A percentile compares a stretch with the other conserved stretches of the same genome.
Conservation (phyloP, 2,113 vertebrate genomes). For the Xenopus borealis region DNA sequence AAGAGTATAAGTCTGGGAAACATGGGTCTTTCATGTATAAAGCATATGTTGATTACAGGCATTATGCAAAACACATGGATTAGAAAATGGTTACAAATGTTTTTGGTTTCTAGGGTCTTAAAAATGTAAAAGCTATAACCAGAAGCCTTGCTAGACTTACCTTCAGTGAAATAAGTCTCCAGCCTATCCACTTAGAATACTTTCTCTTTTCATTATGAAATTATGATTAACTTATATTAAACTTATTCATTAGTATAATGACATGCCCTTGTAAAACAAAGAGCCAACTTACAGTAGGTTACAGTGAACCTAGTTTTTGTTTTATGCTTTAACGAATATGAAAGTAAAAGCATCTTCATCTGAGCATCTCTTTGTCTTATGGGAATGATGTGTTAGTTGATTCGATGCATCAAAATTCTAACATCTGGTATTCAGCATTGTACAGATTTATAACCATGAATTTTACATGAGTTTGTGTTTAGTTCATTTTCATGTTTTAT, state of each 20-base stretch:
- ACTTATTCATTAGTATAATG: background rate
- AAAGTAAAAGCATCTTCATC: conserved; percentile 7
- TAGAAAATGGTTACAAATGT: too few relatives aligned
- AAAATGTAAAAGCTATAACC: too few relatives aligned
- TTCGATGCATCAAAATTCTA: conserved; percentile 35
- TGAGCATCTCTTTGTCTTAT: conserved; percentile 15
- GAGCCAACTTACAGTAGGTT: background rate
- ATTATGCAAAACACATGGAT: too few relatives aligned
- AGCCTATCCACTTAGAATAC: too few relatives aligned
- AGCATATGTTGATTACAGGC: too few relatives aligned
- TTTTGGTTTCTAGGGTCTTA: too few relatives aligned
- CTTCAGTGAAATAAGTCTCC: too few relatives aligned
- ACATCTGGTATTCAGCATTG: conserved; percentile 28
- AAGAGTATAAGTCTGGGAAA: too few relatives aligned
- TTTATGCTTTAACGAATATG: conserved; percentile 27
- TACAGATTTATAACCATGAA: conserved; percentile 34
- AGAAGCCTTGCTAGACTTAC: too few relatives aligned
- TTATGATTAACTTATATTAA: background rate
- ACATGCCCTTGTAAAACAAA: background rate
- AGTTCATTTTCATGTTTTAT: conserved; percentile 40
- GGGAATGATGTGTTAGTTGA: conserved; percentile 16
- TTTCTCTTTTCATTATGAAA: background rate
- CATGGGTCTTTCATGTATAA: too few relatives aligned
- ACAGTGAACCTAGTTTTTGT: background rate
- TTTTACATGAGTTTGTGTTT: conserved; percentile 39